Percentiles rank a stretch among this genome's conserved stretches.
Conservation (phyloP, 2,113 vertebrate species). For the Tiliqua scincoides region DNA sequence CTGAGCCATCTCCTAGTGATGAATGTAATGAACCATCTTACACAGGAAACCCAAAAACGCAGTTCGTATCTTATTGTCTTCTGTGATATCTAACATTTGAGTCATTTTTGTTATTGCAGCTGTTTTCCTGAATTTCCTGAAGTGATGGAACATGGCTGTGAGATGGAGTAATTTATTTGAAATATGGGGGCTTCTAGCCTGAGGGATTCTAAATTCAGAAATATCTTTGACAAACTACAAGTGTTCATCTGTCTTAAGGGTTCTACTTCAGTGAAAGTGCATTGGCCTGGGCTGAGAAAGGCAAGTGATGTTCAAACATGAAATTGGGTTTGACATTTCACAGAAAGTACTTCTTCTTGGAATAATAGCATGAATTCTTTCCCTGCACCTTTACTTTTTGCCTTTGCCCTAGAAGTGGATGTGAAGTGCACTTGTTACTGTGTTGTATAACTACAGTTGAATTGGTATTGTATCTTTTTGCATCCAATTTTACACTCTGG, state of each 20-base stretch:
- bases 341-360: not conserved
- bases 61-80: slow-evolving; percentile 41
- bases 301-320: not conserved
- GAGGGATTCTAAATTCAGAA: slow-evolving; percentile 24
- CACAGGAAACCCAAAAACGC: slow-evolving; percentile 27
- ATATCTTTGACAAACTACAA: not conserved
- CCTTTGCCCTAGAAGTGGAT: slow-evolving; percentile 29
- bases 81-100: slow-evolving; percentile 22
- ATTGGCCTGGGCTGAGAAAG: not conserved
- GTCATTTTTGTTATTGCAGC: slow-evolving; percentile 10
- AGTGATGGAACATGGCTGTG: not conserved
- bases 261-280: not conserved
- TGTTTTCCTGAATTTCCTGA: slow-evolving; percentile 4
- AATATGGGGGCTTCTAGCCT: slow-evolving; percentile 6
- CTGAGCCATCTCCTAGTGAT: slow-evolving; percentile 41
- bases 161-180: slow-evolving; percentile 21
- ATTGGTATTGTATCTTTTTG: not conserved
- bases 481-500: slow-evolving; percentile 11
- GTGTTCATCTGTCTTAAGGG: not conserved
- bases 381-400: slow-evolving; percentile 14
- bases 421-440: slow-evolving; percentile 37
- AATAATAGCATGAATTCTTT: slow-evolving; percentile 5
- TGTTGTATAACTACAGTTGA: not conserved
- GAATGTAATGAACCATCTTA: slow-evolving; percentile 53
- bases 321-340: not conserved